phyloP scores from a whole-genome alignment of 1,140 invertebrate genomes.

The Scaptomyza montana region DNA sequence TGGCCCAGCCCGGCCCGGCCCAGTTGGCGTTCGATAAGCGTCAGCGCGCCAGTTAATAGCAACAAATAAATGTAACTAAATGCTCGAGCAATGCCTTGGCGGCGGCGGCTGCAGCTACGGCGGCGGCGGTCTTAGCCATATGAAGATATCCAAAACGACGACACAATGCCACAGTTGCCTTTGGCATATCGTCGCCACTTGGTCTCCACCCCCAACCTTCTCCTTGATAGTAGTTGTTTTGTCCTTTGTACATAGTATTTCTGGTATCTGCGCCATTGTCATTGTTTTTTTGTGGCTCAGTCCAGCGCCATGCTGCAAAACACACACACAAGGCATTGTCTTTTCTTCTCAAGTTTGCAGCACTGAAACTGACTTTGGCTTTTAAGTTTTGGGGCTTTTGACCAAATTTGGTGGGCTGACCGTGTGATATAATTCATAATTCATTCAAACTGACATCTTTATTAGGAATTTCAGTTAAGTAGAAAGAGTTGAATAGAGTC shows the following conservation, averaged over 20 bases:
- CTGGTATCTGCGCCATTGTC: conserved; percentile 67
- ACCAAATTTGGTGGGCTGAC: conserved; percentile 70
- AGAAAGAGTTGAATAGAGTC: background rate
- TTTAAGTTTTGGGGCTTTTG: conserved; percentile 43
- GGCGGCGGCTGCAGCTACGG: background rate
- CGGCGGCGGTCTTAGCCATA: conserved; percentile 41
- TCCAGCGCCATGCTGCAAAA: conserved; percentile 32
- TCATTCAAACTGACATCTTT: conserved; percentile 77
- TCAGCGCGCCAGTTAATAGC: conserved; percentile 83
- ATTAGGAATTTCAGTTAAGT: conserved; percentile 59
- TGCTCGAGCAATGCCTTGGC: conserved; percentile 50
- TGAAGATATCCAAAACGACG: conserved; percentile 83
- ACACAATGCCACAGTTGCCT: conserved; percentile 78
- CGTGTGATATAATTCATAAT: conserved; percentile 83
- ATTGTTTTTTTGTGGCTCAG: conserved; percentile 39
- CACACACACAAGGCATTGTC: conserved; percentile 54
- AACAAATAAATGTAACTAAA: conserved; percentile 84
- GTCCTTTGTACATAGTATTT: conserved; percentile 45
- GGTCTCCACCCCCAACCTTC: conserved; percentile 27
- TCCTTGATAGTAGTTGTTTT: conserved; percentile 30
- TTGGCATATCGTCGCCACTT: conserved; percentile 76
- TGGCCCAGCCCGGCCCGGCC: background rate
- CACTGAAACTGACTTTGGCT: conserved; percentile 6
- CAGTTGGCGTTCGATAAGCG: conserved; percentile 70
- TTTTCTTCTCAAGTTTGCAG: conserved; percentile 23